phyloP scores from a whole-genome alignment of 2,888 invertebrate species.

The Rotaria macrura region DNA sequence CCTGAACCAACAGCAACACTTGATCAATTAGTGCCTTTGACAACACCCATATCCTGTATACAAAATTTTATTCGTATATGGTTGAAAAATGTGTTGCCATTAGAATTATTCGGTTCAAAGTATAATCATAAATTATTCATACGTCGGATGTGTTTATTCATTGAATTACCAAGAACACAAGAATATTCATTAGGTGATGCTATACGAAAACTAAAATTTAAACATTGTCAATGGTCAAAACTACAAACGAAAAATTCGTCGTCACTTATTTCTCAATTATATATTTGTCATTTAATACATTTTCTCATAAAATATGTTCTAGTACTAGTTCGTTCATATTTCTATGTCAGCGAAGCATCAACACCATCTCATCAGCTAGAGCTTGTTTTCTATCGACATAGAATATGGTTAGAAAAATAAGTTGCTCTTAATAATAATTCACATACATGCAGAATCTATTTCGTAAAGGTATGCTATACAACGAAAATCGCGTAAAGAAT shows the following conservation, averaged over 20 bases:
- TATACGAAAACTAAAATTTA: not conserved
- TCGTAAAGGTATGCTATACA: not conserved
- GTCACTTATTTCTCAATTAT: not conserved
- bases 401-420: not conserved
- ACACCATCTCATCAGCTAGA: not conserved
- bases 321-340: not conserved
- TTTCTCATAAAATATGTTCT: not conserved
- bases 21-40: not conserved
- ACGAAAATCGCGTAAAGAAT: not conserved
- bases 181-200: not conserved
- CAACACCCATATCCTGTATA: not conserved
- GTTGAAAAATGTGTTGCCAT: not conserved
- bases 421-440: not conserved
- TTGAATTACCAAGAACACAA: not conserved
- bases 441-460: not conserved
- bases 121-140: not conserved
- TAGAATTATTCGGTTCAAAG: not conserved
- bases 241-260: not conserved
- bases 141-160: not conserved
- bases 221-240: not conserved
- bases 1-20: constrained; percentile 9
- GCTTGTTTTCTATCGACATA: not conserved
- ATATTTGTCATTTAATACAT: not conserved
- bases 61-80: not conserved
- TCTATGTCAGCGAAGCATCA: not conserved